Evolutionary conservation across 2,797 vertebrate genomes (phyloP), one percentile per base, ranked within the genome.

Genomic region (Sarcophilus harrisii): DNA sequence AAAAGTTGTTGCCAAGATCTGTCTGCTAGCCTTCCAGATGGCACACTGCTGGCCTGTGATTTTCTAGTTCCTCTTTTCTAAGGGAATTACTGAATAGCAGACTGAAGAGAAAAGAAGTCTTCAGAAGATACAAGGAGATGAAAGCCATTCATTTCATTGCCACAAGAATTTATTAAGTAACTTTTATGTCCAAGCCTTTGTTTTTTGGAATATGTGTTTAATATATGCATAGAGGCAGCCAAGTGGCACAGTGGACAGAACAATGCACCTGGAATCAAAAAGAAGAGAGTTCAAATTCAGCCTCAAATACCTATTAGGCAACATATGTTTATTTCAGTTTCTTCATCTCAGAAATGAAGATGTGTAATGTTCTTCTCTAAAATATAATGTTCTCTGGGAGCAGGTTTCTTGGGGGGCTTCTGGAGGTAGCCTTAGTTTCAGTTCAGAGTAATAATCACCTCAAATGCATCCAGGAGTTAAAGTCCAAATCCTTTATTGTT

Each of bases 61-160:
- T 55, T 87, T 95, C 89, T 91, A 24, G n/a, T 92, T 92, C 45
- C 60, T 96, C n/a, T 66, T 91, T 57, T 87, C 87, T 62, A 90
- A 81, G 57, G 4, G 54, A 52, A 58, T 94, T 11, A 16, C 93
- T 57, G 66, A 28, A n/a, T 28, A 32, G 60, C 30, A 21, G 32
- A 49, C 27, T 91, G 92, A 66, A 52, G 24, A 90, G 91, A 95
- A 95, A 93, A 87, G 92, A 58, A 97, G 18, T 94, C 58, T 62
- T 57, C 38, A 45, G 59, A 93, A 27, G 45, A 55, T n/a, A 13
- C 30, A 38, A 45, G 87, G 90, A 90, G 66, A 58, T 28, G 54
- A 18, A 90, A 32, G 49, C 60, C 62, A 58, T 58, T 90, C 62
- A 38, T 90, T 92, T 90, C 93, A 12, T 90, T 60, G 60, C 27